Evolutionary conservation across 2,113 vertebrate genomes (phyloP).

Genomic region (Toxotes chatareus): DNA sequence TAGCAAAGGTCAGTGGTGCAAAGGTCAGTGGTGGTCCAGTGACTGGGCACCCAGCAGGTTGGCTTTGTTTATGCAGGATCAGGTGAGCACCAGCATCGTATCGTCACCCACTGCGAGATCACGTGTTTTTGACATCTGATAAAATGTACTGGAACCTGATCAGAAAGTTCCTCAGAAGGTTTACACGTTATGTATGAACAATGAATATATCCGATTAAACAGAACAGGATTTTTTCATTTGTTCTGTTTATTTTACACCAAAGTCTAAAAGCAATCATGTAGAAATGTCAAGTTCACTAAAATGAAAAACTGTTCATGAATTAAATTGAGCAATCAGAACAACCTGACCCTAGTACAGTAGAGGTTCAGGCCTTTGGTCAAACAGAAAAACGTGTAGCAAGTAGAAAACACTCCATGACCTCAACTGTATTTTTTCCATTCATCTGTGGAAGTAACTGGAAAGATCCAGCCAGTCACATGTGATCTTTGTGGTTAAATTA

Average conservation of each 20-base stretch:
- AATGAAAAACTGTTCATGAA: not conserved
- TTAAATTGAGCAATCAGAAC: not conserved
- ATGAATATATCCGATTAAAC: no score
- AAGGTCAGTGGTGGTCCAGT: constrained; percentile 43
- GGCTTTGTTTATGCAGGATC: constrained; percentile 29
- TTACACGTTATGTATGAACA: no score
- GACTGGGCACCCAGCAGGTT: not conserved
- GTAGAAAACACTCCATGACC: not conserved
- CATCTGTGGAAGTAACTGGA: not conserved
- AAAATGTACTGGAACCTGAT: not conserved
- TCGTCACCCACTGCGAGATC: not conserved
- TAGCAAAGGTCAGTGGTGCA: constrained; percentile 47
- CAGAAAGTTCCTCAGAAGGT: not conserved
- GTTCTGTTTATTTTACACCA: not conserved
- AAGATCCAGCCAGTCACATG: not conserved
- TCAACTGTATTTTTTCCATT: not conserved
- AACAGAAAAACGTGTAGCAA: not conserved
- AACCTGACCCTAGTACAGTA: no score
- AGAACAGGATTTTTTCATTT: not conserved
- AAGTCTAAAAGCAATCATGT: not conserved
- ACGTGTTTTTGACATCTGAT: not conserved
- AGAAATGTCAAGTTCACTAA: not conserved
- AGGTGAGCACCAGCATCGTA: constrained; percentile 21
- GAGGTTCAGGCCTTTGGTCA: not conserved
- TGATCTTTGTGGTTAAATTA: constrained; percentile 30